Percentiles rank a stretch among this genome's conserved stretches.
These are phyloP conservation scores for Eleutherodactylus coqui DNA, from an alignment of 2,797 vertebrate species.

Conservation along the genomic window DNA sequence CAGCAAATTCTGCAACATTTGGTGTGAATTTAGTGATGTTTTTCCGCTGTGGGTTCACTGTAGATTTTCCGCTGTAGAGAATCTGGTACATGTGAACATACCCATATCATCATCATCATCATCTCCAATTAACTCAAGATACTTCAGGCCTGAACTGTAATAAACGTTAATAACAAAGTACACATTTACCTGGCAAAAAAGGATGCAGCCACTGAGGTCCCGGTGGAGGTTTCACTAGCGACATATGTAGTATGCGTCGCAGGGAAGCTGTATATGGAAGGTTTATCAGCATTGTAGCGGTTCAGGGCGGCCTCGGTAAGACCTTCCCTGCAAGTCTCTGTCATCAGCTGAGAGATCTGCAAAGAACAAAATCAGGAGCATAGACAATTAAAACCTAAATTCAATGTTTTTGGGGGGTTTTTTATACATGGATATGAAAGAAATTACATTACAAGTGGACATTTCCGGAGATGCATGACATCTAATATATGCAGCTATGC, in stretches of 20 bases:
- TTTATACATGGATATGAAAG: too few species aligned
- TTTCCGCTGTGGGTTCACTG: too few species aligned
- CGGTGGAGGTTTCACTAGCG: constrained; percentile 76
- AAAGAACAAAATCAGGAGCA: constrained; percentile 22
- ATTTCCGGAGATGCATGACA: background rate
- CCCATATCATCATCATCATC: background rate
- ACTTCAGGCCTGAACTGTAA: background rate
- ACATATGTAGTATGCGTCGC: constrained; percentile 78
- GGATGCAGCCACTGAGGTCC: constrained; percentile 90
- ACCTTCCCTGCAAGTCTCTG: constrained; percentile 85
- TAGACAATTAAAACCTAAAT: background rate
- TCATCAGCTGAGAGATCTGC: constrained; percentile 92
- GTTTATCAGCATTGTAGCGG: constrained; percentile 89
- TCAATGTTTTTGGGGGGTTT: too few species aligned
- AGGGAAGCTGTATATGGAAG: constrained; percentile 73
- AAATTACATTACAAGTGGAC: background rate
- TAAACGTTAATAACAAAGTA: background rate
- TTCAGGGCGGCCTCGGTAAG: constrained; percentile 86
- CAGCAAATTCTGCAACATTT: too few species aligned
- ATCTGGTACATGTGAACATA: background rate
- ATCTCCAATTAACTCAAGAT: background rate
- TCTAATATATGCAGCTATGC: background rate
- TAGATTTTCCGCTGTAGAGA: too few species aligned
- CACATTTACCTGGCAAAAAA: constrained; percentile 93
- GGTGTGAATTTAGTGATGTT: too few species aligned